Evolutionary conservation across 2,113 vertebrate genomes (phyloP).

Genomic region (Macaca fascicularis): DNA sequence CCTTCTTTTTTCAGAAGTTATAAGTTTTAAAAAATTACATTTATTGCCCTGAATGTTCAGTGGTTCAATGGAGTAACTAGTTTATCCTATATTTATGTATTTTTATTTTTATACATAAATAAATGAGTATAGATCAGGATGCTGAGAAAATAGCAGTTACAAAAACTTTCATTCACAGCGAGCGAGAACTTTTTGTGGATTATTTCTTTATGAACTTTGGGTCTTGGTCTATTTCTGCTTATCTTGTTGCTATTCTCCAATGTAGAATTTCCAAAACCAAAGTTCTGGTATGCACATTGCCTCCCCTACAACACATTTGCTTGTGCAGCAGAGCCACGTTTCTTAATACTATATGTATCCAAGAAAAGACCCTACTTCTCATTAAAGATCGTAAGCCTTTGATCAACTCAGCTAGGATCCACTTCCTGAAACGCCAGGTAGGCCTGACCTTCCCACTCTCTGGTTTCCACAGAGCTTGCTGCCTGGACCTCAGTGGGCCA

Average conservation of each 20-base stretch:
- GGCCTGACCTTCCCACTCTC: not conserved
- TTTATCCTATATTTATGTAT: not conserved
- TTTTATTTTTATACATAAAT: not conserved
- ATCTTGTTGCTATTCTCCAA: not conserved
- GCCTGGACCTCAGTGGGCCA: not conserved
- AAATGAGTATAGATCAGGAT: not conserved
- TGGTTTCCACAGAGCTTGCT: not conserved
- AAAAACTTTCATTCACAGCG: not conserved
- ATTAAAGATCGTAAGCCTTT: no score
- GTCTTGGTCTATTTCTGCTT: not conserved
- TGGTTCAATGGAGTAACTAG: not conserved
- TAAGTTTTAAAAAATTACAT: not conserved
- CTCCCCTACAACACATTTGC: accelerated
- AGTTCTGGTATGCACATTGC: not conserved
- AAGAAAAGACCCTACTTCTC: not conserved
- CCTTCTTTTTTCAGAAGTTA: not conserved
- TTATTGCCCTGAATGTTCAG: not conserved
- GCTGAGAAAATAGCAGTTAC: not conserved
- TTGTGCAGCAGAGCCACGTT: not conserved
- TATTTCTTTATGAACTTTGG: not conserved
- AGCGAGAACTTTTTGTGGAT: not conserved
- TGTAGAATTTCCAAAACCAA: not conserved
- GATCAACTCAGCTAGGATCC: not conserved
- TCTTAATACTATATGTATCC: not conserved
- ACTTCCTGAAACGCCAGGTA: not conserved